Base-by-base conservation (phyloP, 2,888 invertebrate species). In the Yponomeuta sedellus region DNA sequence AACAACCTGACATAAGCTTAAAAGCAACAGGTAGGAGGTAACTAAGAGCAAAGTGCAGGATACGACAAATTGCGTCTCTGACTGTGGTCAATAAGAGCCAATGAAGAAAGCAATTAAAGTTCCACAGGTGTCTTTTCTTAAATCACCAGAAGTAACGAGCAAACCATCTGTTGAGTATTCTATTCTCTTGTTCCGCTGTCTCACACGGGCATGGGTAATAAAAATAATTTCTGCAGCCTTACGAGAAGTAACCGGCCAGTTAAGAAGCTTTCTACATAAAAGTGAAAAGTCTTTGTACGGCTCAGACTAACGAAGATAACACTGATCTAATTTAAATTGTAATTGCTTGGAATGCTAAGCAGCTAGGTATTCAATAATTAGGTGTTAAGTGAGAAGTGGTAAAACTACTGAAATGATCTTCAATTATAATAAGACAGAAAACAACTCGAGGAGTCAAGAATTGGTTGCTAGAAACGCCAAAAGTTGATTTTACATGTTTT, bases 281-380 rank as follows among this genome's bases (percentile, higher is more conserved):
- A 52, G 44, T 52, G 44, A 52, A 52, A 52, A 52, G 44, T 52
- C 44, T 52, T 16, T 0, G 44, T 52, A 16, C 44, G 16, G 16
- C 44, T 52, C 44, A 16, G 16, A 16, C 44, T 12, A 52, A 52
- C 44, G 12, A 52, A 52, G 44, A 52, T 52, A 16, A 52, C 44
- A 52, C 44, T 52, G 44, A 52, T 52, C 44, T 52, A 52, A 52
- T 52, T 52, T 52, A 52, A 52, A 52, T 52, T 16, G 44, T 52
- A 52, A 52, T 52, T 52, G 44, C 44, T 52, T 16, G 44, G 44
- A 16, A 44, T 44, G 44, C 16, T 44, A 44, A 44, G 44, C 44
- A 44, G 25, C 25, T 25, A 25, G 11, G 12, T 44, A 44, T 44
- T 44, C 44, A 44, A 44, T 44, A 44, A 44, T 11, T 3, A 52